A percentile compares a stretch with the other conserved stretches of the same genome.
Evolutionary conservation across 2,113 vertebrate genomes (phyloP).

Genomic region (Pelecanus crispus): DNA sequence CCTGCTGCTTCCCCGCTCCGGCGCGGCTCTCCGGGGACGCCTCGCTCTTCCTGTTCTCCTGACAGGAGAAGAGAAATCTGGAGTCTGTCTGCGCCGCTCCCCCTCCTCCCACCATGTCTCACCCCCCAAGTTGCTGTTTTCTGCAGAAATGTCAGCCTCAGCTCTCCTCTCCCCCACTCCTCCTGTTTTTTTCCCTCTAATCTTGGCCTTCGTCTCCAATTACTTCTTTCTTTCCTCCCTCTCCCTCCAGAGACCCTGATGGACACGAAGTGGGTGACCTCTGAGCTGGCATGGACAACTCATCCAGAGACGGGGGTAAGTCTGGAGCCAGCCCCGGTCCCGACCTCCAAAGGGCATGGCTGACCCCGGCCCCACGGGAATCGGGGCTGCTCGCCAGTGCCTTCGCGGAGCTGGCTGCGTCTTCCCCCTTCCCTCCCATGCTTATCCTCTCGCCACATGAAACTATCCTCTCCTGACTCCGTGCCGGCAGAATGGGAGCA

Average conservation of each 20-base stretch:
- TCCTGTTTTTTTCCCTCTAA: background rate
- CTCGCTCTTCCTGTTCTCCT: conserved; percentile 48
- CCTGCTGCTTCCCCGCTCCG: background rate
- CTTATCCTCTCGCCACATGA: background rate
- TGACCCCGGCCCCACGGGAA: background rate
- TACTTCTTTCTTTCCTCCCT: conserved; percentile 31
- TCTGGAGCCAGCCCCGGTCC: background rate
- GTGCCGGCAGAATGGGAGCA: rapidly evolving
- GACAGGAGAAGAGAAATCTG: conserved; percentile 49
- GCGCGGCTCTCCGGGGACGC: background rate
- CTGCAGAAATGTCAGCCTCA: conserved; percentile 42
- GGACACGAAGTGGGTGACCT: conserved; percentile 97
- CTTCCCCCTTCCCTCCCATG: background rate
- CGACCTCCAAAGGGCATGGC: background rate
- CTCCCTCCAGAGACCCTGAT: conserved; percentile 88
- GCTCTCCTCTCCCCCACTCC: conserved; percentile 15
- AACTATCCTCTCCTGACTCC: background rate
- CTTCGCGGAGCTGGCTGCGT: background rate
- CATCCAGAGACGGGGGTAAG: conserved; percentile 96
- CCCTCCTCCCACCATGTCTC: conserved; percentile 32
- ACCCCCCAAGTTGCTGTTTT: conserved; percentile 57
- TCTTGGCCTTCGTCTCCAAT: conserved; percentile 35
- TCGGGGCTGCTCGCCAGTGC: background rate
- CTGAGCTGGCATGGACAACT: conserved; percentile 93
- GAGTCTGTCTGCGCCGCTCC: background rate